Conservation (phyloP, 1,140 invertebrate genomes). For the Drosophila punjabiensis region DNA sequence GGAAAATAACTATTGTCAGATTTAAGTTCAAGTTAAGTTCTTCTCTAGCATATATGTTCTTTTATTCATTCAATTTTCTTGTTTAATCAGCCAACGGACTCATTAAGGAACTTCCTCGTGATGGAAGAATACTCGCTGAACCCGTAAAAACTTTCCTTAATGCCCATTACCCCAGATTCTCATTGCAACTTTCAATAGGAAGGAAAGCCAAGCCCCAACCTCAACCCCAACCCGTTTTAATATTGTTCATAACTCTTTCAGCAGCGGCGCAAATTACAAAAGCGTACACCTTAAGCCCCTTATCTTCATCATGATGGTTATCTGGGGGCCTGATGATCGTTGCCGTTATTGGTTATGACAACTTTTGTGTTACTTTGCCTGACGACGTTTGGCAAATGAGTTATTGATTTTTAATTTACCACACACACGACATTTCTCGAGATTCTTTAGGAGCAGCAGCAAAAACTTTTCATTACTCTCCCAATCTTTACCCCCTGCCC, state of each 20-base stretch:
- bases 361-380: constrained; percentile 73
- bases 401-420: constrained; percentile 81
- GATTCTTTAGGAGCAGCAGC: constrained; percentile 35
- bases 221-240: constrained; percentile 17
- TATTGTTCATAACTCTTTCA: constrained; percentile 45
- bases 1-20: background rate
- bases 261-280: constrained; percentile 72
- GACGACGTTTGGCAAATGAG: constrained; percentile 75
- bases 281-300: constrained; percentile 64
- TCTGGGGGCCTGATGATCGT: constrained; percentile 41
- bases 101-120: constrained; percentile 35
- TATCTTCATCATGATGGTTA: constrained; percentile 49
- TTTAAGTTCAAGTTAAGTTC: background rate
- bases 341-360: constrained; percentile 75
- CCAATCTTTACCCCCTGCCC: constrained; percentile 21
- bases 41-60: background rate
- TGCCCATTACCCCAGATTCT: constrained; percentile 43
- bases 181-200: constrained; percentile 25
- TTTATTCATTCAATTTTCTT: background rate
- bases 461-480: constrained; percentile 78
- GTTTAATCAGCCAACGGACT: constrained; percentile 16
- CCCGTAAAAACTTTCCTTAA: constrained; percentile 41
- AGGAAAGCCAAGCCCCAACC: background rate
- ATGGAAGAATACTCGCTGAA: constrained; percentile 20
- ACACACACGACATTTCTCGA: constrained; percentile 58